These are phyloP conservation scores for Anolis apletophallus DNA, from an alignment of 2,797 vertebrate species.

Conservation along the genomic window DNA sequence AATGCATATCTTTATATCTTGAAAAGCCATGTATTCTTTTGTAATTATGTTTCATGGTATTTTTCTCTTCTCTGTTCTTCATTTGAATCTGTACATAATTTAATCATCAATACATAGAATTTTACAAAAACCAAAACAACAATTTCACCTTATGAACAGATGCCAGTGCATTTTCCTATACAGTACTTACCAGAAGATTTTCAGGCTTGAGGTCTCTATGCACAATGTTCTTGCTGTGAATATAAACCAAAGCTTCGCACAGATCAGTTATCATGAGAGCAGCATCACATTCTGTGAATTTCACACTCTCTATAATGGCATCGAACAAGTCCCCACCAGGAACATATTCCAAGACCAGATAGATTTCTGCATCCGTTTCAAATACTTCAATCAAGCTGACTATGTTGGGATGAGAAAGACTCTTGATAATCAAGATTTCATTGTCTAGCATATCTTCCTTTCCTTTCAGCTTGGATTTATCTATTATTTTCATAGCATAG, in stretches of 20 bases:
- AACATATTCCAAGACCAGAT: slow-evolving; percentile 93
- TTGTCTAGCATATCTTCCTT: slow-evolving; percentile 97
- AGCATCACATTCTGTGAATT: slow-evolving; percentile 87
- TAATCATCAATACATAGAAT: background rate
- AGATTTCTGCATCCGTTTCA: slow-evolving; percentile 88
- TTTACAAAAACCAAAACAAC: background rate
- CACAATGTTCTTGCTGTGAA: slow-evolving; percentile 92
- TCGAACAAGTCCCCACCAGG: slow-evolving; percentile 95
- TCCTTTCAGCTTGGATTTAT: slow-evolving; percentile 91
- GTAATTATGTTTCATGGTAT: background rate
- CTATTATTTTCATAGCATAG: slow-evolving; percentile 93
- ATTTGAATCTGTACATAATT: slow-evolving; percentile 10
- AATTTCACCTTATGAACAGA: background rate
- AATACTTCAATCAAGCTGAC: slow-evolving; percentile 90
- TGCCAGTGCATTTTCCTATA: background rate
- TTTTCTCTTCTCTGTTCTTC: background rate
- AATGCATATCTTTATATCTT: background rate
- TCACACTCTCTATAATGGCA: slow-evolving; percentile 89
- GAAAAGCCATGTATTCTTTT: background rate
- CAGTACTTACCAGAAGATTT: slow-evolving; percentile 91
- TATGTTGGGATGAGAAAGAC: slow-evolving; percentile 91
- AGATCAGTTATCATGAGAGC: slow-evolving; percentile 91
- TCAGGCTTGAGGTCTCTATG: slow-evolving; percentile 98
- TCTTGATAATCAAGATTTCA: slow-evolving; percentile 90
- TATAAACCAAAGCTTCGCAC: slow-evolving; percentile 90